Percentiles rank a stretch among this genome's conserved stretches.
phyloP scores from a whole-genome alignment of 1,140 invertebrate species.

The Gryon sp. region DNA sequence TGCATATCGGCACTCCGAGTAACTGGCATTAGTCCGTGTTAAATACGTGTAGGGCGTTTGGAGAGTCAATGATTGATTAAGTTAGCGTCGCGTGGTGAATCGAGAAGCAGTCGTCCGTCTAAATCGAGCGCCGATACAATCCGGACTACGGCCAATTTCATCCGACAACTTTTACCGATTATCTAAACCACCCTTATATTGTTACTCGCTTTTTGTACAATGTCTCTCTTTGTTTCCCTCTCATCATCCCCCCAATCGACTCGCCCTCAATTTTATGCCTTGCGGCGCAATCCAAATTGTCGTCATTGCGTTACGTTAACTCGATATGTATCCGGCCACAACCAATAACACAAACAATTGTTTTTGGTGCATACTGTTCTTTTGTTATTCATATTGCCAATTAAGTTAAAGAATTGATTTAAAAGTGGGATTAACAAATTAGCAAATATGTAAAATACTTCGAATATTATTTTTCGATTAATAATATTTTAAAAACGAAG shows the following conservation, averaged over 20 bases:
- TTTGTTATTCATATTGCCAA: too few species aligned
- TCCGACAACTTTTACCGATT: constrained; percentile 59
- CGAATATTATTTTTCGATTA: too few species aligned
- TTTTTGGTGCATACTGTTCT: constrained; percentile 8
- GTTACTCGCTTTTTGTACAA: constrained; percentile 46
- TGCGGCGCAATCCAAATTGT: constrained; percentile 61
- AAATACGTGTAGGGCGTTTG: constrained; percentile 41
- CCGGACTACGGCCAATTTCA: constrained; percentile 56
- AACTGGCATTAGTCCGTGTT: constrained; percentile 41
- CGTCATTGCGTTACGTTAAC: constrained; percentile 52
- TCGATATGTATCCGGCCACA: constrained; percentile 39
- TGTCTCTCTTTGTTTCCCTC: too few species aligned
- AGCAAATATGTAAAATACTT: too few species aligned
- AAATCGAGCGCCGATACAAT: constrained; percentile 52
- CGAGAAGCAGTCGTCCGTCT: constrained; percentile 30
- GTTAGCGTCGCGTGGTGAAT: constrained; percentile 61
- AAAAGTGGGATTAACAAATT: too few species aligned
- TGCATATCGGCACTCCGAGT: constrained; percentile 42
- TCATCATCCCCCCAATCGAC: constrained; percentile 32
- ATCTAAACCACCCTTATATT: constrained; percentile 60
- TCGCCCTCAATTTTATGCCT: constrained; percentile 59
- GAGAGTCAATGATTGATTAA: constrained; percentile 61
- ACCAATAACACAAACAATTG: constrained; percentile 21
- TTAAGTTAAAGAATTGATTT: too few species aligned
- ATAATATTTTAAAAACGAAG: too few species aligned